These are phyloP conservation scores for Carcharodon carcharias DNA, from an alignment of 2,797 vertebrate genomes.

Conservation along the genomic window DNA sequence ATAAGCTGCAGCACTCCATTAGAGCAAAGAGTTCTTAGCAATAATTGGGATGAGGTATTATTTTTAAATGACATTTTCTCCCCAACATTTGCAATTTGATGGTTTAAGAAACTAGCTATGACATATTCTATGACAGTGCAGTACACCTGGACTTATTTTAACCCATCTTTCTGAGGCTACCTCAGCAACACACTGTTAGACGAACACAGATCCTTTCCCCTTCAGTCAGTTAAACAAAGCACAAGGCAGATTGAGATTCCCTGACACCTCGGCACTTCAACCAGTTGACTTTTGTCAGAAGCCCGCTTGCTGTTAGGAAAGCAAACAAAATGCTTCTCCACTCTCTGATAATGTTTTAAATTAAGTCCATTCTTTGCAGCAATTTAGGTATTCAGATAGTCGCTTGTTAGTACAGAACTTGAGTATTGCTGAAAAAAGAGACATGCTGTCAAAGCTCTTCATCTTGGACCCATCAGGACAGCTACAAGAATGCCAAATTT, in stretches of 20 bases:
- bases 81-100: not conserved
- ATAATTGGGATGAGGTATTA: not conserved
- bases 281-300: not conserved
- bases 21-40: not conserved
- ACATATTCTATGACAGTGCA: not conserved
- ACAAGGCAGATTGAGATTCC: not conserved
- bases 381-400: not conserved
- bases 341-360: not conserved
- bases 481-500: too few species aligned
- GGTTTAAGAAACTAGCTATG: not conserved
- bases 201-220: not conserved
- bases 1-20: not conserved
- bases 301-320: not conserved
- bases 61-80: not conserved
- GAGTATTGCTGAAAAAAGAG: too few species aligned
- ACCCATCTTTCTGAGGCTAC: not conserved
- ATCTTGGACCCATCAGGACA: too few species aligned
- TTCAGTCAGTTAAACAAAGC: not conserved
- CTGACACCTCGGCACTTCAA: not conserved
- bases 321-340: not conserved
- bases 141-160: not conserved
- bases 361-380: not conserved
- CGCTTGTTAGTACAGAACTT: too few species aligned
- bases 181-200: too few species aligned
- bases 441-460: too few species aligned